phyloP scores from a whole-genome alignment of 2,113 vertebrate species.

The Grantiella picta region DNA sequence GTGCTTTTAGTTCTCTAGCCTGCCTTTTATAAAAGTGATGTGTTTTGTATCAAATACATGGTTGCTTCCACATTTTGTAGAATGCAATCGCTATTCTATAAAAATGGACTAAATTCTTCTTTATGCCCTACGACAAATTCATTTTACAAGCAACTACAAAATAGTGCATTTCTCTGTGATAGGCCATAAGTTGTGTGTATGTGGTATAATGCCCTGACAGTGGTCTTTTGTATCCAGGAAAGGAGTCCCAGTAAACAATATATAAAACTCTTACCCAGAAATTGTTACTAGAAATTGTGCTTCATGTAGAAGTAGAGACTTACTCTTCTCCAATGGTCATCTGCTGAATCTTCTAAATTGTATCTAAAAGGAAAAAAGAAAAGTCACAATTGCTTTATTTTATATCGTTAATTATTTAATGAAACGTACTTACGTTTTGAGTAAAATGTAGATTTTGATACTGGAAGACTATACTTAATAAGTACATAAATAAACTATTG shows the following conservation, averaged over 20 bases:
- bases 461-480: neutral
- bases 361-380: neutral
- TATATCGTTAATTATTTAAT: neutral
- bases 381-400: neutral
- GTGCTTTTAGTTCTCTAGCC: neutral
- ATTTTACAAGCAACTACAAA: conserved; percentile 12
- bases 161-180: neutral
- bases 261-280: neutral
- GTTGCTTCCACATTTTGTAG: neutral
- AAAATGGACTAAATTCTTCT: neutral
- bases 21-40: neutral
- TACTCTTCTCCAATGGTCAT: neutral
- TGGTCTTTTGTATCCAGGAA: neutral
- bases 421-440: neutral
- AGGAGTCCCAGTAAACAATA: neutral
- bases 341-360: neutral
- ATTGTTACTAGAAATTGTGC: neutral
- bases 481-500: neutral
- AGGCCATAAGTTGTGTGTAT: neutral
- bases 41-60: neutral
- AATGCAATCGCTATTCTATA: neutral
- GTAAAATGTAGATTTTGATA: neutral
- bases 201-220: neutral
- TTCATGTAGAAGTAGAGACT: neutral
- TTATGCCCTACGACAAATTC: neutral